Evolutionary conservation across 1,140 invertebrate genomes (phyloP).

Genomic region (Apis dorsata): DNA sequence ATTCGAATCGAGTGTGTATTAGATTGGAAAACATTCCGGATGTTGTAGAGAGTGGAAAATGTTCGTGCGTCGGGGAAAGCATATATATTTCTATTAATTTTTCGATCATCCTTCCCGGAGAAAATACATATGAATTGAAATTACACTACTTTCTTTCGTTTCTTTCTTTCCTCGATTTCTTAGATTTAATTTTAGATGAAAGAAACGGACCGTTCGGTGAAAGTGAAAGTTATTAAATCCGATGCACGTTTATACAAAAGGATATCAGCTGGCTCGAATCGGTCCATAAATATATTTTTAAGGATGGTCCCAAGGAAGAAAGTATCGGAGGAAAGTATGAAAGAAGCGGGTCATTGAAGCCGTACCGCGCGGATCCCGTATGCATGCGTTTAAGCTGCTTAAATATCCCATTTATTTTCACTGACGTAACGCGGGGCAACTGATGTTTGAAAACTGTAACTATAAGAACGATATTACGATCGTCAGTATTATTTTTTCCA

Average conservation of each 20-base stretch:
- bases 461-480: not conserved
- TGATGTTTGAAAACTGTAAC: not conserved
- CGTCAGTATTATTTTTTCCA: no score
- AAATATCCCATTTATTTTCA: conserved; percentile 20
- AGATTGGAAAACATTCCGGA: not conserved
- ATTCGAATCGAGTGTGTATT: not conserved
- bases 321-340: conserved; percentile 51
- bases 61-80: not conserved
- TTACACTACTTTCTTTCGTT: not conserved
- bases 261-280: not conserved
- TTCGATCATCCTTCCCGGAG: not conserved
- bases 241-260: not conserved
- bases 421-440: conserved; percentile 16
- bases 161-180: not conserved
- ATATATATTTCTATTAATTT: not conserved
- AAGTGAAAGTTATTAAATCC: conserved; percentile 1
- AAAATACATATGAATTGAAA: not conserved
- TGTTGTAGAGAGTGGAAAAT: conserved; percentile 13
- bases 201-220: not conserved
- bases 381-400: conserved; percentile 46
- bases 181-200: no score
- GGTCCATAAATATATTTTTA: not conserved
- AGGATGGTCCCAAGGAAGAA: conserved; percentile 25
- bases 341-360: conserved; percentile 57
- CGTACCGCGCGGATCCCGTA: conserved; percentile 33